A percentile compares a stretch with the other conserved stretches of the same genome.
Conservation (phyloP, 2,113 vertebrate genomes). For the Charina bottae region DNA sequence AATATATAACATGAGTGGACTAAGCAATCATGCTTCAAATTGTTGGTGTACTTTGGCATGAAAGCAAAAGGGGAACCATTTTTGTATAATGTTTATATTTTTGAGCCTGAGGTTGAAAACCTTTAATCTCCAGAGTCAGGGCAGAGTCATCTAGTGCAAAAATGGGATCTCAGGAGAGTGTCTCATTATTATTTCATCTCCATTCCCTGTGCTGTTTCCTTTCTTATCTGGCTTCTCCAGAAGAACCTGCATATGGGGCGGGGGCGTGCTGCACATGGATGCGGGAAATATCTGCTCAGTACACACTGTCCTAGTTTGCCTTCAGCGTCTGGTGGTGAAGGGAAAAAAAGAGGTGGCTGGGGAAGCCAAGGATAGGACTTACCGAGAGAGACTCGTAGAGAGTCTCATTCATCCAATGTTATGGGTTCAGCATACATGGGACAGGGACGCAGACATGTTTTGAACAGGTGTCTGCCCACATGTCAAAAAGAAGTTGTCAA, state of each 20-base stretch:
- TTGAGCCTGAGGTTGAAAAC: background rate
- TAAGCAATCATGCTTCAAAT: background rate
- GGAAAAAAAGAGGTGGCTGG: background rate
- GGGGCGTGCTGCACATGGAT: slow-evolving; percentile 49
- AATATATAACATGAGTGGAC: background rate
- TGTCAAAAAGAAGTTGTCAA: background rate
- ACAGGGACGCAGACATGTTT: background rate
- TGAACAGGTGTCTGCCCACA: background rate
- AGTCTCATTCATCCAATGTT: background rate
- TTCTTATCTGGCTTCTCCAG: slow-evolving; percentile 39
- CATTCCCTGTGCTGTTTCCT: slow-evolving; percentile 1
- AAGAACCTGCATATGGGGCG: slow-evolving; percentile 38
- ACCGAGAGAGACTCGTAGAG: background rate
- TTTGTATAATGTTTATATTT: background rate
- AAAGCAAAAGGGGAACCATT: background rate
- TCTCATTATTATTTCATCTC: background rate
- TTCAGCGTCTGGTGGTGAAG: background rate
- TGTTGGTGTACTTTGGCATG: background rate
- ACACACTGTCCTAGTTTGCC: background rate
- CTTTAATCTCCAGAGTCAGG: background rate
- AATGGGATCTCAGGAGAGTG: background rate
- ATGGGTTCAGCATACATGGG: background rate
- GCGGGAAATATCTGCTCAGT: background rate
- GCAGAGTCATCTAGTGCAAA: background rate
- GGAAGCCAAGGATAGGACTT: background rate